Base-by-base conservation (phyloP, 23 tunicate genomes). In the Ascidia mentula region DNA sequence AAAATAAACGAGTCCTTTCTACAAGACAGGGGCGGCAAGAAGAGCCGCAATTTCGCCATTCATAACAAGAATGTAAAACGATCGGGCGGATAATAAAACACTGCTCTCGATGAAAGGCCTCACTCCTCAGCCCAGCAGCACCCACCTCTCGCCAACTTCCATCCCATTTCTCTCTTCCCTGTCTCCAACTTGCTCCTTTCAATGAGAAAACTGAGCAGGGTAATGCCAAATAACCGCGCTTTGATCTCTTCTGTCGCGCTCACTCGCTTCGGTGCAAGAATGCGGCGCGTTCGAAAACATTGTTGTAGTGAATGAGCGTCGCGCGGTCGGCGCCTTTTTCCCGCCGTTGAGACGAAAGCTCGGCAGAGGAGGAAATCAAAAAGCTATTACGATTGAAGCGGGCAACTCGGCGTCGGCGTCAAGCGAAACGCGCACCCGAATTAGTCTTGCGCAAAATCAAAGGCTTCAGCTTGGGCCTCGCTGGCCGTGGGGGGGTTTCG, bases 261-360 rank as follows among this genome's bases (percentile, higher is more conserved):
- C 65, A 28, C 65, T 53, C 65, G 22, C 28, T 28, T 53, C 28
- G 28, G 65, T 28, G 7, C 65, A 53, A 53, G 65, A 53, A 53
- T 53, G 65, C 65, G 65, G 13, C 65, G 65, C 65, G 65, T 53
- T 53, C 65, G 65, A 53, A 53, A 53, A 28, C 65, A 53, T 53
- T 53, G 65, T 53, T 53, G 65, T 5, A 53, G 24, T 28, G 65
- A 3, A 28, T 3, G 13, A 20, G 65, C 22, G 13, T 28, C 65
- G 65, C 65, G 65, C 65, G 13, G 24, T 53, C 12, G 65, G 65
- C 13, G 65, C 65, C 65, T 53, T 53, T 53, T 53, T 53, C 24
- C 13, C 13, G 65, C 53, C 65, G 65, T 20, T 28, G 65, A 9
- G 7, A 9, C 65, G 65, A 26, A 9, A 9, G 65, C 65, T 28